phyloP scores from a whole-genome alignment of 2,888 invertebrate species.

The Cistogaster globosa region DNA sequence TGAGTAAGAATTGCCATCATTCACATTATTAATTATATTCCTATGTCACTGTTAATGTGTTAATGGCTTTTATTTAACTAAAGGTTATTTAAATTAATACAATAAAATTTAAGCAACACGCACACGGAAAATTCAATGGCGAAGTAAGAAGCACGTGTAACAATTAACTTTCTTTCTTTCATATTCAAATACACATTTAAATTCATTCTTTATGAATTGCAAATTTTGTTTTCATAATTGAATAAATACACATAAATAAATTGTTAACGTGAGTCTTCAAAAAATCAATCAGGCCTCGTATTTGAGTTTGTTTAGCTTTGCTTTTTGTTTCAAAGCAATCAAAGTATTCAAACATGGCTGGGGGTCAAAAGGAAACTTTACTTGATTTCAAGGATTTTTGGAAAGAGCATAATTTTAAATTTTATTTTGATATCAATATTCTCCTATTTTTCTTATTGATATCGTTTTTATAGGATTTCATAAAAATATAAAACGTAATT shows the following conservation, averaged over 20 bases:
- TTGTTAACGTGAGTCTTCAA: not conserved
- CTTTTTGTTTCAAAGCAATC: no score
- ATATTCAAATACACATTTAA: not conserved
- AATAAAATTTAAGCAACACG: slow-evolving; percentile 43
- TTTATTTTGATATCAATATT: no score
- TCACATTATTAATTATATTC: slow-evolving; percentile 40
- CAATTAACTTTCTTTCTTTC: not conserved
- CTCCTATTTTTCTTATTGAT: no score
- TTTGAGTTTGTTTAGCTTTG: no score
- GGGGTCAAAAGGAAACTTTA: no score
- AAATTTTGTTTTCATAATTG: slow-evolving; percentile 46
- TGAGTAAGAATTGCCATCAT: slow-evolving; percentile 48
- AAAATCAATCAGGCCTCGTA: no score
- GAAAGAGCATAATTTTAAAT: no score
- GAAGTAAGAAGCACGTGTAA: slow-evolving; percentile 48
- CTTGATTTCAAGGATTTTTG: no score
- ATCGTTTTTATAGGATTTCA: no score
- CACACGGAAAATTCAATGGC: slow-evolving; percentile 61
- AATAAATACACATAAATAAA: slow-evolving; percentile 10
- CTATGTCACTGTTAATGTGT: slow-evolving; percentile 66
- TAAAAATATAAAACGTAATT: no score
- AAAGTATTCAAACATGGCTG: no score
- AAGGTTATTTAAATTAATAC: slow-evolving; percentile 50
- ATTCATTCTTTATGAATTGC: slow-evolving; percentile 6
- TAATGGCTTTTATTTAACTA: slow-evolving; percentile 65